Base-by-base conservation (phyloP, 2,797 vertebrate genomes). In the Mus spretus region DNA sequence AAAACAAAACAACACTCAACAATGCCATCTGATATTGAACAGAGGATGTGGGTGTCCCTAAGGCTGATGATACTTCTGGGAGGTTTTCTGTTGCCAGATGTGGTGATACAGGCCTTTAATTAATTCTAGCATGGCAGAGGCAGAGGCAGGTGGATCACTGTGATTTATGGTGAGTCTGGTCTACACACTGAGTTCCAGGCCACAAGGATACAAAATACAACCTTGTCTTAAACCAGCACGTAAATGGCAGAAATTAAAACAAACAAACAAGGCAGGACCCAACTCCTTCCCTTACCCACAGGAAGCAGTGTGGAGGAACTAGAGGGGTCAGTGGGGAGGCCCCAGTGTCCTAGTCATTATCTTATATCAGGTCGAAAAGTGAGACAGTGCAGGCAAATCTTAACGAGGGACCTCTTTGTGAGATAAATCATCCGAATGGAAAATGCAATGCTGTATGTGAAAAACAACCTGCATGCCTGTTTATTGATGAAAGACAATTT, bases 401-500 rank as follows among this genome's bases (percentile, higher is more conserved):
- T 17, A 7, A 61, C 7, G 55, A 3, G 5, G 40, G 15, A 61
- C 47, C 74, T 3, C 14, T 31, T 31, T 5, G 13, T 57, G 40
- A 80, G 28, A 53, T 1, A 26, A 17, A 3, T 8, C 3, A 17
- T 34, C 57, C 26, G 20, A 72, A 8, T 20, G 13, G 34, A 53
- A 67, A 7, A 0, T 0, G 15, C 6, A 15, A 6, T 6, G 8
- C 5, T 19, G 4, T 31, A 24, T 15, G 14, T 9, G 34, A 44
- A 14, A 34, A 90, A 55, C 11, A 8, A 12, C 1, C 82, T 6
- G 3, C 7, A 44, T 8, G n/a, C 12, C 28, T 5, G 34, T 28
- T 15, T 26, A 28, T 6, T 0, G 1, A 22, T 0, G 4, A 65
- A 22, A 63, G 53, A 7, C 24, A 22, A 53, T 3, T 19, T 2